These are phyloP conservation scores for Drosophila eugracilis DNA, from an alignment of 1,140 invertebrate species.

Conservation along the genomic window DNA sequence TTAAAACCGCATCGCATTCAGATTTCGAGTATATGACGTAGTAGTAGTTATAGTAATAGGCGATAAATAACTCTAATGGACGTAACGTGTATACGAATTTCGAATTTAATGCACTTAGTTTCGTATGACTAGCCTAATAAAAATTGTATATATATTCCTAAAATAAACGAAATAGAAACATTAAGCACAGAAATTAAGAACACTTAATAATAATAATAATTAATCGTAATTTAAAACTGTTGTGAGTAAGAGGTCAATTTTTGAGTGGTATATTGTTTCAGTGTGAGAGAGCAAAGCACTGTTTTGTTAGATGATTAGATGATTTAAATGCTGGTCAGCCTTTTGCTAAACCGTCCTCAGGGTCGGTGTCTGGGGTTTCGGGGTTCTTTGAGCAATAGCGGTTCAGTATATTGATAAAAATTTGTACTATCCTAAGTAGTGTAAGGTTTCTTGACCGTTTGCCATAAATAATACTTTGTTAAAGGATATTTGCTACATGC, in stretches of 20 bases:
- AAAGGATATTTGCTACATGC: conserved; percentile 41
- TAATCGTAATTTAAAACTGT: conserved; percentile 42
- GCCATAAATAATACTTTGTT: conserved; percentile 72
- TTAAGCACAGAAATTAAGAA: conserved; percentile 69
- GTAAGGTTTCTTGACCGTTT: conserved; percentile 62
- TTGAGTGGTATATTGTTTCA: conserved; percentile 23
- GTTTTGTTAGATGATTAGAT: conserved; percentile 46
- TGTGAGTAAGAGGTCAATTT: conserved; percentile 48
- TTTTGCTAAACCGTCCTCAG: conserved; percentile 48
- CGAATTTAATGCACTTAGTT: conserved; percentile 79
- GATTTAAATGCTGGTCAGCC: conserved; percentile 70
- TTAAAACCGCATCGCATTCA: conserved; percentile 54
- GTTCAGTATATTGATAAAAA: conserved; percentile 71
- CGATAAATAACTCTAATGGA: conserved; percentile 71
- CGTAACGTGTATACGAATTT: conserved; percentile 68
- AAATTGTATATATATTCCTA: conserved; percentile 81
- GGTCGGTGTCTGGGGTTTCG: conserved; percentile 14
- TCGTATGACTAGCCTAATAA: conserved; percentile 72
- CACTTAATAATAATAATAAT: conserved; percentile 46
- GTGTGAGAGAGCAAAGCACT: conserved; percentile 64
- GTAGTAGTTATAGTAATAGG: conserved; percentile 39
- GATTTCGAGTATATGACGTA: conserved; percentile 25
- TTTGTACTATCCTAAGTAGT: conserved; percentile 78
- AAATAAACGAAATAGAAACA: conserved; percentile 66
- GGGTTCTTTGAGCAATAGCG: conserved; percentile 65